phyloP scores from a whole-genome alignment of 1,140 invertebrate genomes.

The silkworm (Bombyx mori) region ASM3026992v2 NC_085107.1:9888501-9889000 shows the following conservation, averaged over 20 bases:
- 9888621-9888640: conserved; percentile 79
- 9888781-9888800: too few species aligned
- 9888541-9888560: too few species aligned
- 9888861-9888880: neutral
- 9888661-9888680: conserved; percentile 85
- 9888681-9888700: conserved; percentile 18
- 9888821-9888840: too few species aligned
- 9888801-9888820: too few species aligned
- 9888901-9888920: neutral
- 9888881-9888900: neutral
- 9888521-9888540: too few species aligned
- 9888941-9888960: conserved; percentile 87
- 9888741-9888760: too few species aligned
- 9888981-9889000: conserved; percentile 89
- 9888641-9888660: conserved; percentile 91
- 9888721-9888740: neutral
- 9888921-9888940: conserved; percentile 65
- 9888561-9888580: conserved; percentile 85
- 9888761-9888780: too few species aligned
- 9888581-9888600: conserved; percentile 83
- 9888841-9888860: too few species aligned
- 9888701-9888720: neutral
- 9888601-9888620: conserved; percentile 76
- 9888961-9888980: conserved; percentile 83
- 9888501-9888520: too few species aligned